A percentile compares a stretch with the other conserved stretches of the same genome.
Evolutionary conservation across 2,797 vertebrate species (phyloP).

Genomic region (Sebastes kiyomatsui): DNA sequence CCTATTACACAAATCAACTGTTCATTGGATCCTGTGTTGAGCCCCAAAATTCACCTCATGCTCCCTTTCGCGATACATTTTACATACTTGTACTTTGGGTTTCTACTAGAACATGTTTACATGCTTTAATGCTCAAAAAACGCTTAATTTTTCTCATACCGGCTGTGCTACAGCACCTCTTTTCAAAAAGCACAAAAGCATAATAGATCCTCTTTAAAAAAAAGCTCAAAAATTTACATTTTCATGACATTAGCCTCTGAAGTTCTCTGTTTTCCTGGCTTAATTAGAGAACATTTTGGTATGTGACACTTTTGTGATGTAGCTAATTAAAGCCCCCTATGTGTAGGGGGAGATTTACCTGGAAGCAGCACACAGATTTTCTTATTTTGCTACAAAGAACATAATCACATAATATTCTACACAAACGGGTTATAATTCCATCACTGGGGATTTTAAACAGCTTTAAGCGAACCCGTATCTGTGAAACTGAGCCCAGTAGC

Average conservation of each 20-base stretch:
- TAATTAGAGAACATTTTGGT: neutral
- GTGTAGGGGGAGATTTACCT: neutral
- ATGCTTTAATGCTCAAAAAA: too few relatives aligned
- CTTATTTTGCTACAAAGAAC: neutral
- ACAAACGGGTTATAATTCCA: neutral
- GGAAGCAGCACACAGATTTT: neutral
- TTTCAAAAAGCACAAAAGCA: too few relatives aligned
- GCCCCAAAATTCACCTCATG: neutral
- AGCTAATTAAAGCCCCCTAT: neutral
- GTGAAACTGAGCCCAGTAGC: neutral
- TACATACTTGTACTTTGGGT: fast-evolving
- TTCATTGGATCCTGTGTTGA: neutral
- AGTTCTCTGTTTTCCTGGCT: neutral
- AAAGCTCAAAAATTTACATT: fast-evolving
- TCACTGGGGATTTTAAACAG: neutral
- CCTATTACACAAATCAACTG: neutral
- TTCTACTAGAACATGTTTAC: too few relatives aligned
- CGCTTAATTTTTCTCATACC: fast-evolving
- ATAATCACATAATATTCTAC: neutral
- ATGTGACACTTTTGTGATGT: neutral
- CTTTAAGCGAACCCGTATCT: neutral
- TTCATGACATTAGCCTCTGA: neutral
- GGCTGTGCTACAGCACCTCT: too few relatives aligned
- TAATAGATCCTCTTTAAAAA: neutral
- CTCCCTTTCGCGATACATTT: neutral